Conservation (phyloP, 2,888 invertebrate genomes). For the Callimorpha dominula region DNA sequence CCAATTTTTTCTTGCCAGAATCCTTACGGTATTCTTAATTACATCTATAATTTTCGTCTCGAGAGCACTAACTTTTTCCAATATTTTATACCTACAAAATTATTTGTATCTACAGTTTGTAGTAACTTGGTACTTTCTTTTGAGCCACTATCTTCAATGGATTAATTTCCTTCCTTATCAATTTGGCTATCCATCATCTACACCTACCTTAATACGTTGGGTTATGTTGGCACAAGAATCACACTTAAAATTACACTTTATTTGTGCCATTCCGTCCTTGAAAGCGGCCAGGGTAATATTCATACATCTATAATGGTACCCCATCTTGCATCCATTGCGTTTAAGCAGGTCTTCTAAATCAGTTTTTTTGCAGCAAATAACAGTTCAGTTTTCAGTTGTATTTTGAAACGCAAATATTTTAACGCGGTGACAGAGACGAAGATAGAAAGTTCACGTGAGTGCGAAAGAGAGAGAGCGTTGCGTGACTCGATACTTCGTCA, state of each 20-base stretch:
- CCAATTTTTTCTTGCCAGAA: neutral
- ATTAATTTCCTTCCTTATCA: neutral
- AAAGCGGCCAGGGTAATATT: neutral
- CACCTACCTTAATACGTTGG: neutral
- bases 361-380: neutral
- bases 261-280: neutral
- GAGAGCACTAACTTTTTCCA: neutral
- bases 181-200: neutral
- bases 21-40: neutral
- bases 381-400: neutral
- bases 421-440: neutral
- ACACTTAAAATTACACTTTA: neutral
- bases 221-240: neutral
- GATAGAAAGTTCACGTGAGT: neutral
- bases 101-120: neutral
- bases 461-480: conserved; percentile 1
- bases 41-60: neutral
- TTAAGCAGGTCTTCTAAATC: neutral
- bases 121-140: neutral
- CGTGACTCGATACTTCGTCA: neutral
- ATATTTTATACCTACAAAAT: neutral
- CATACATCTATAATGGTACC: neutral
- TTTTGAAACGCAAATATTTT: neutral
- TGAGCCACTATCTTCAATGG: neutral
- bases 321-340: conserved; percentile 6